Percentiles rank a stretch among this genome's conserved stretches.
Evolutionary conservation across 2,113 vertebrate genomes (phyloP).

Genomic region (Aegithalos caudatus): DNA sequence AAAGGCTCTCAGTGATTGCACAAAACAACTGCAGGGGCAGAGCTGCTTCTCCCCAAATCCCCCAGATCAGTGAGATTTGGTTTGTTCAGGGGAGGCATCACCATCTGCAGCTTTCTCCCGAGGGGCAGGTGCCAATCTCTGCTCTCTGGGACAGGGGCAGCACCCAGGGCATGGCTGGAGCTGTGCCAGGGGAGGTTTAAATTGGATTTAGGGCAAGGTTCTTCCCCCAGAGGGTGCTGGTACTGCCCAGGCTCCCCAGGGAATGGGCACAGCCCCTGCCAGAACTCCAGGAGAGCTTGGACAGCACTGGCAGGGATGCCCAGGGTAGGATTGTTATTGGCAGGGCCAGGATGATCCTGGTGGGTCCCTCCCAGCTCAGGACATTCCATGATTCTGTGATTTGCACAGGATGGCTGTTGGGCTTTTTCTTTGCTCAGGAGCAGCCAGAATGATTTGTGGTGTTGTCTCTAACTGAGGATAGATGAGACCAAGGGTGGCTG

Average conservation of each 20-base stretch:
- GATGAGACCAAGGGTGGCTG: background rate
- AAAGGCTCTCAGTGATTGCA: background rate
- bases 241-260: background rate
- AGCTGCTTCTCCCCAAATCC: background rate
- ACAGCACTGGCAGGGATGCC: background rate
- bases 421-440: background rate
- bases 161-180: fast-evolving
- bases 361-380: background rate
- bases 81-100: background rate
- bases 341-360: fast-evolving
- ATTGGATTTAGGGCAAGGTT: fast-evolving
- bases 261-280: background rate
- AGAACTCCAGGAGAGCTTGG: background rate
- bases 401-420: background rate
- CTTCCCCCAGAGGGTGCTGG: background rate
- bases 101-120: background rate
- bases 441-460: background rate
- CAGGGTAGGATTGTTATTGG: background rate
- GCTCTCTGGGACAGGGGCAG: background rate
- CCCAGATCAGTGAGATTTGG: background rate
- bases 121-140: too few species aligned
- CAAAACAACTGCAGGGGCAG: background rate
- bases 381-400: background rate
- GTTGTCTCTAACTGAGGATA: background rate
- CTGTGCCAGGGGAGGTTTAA: fast-evolving